Evolutionary conservation across 2,797 vertebrate species (phyloP).

Genomic region (Thunnus albacares): DNA sequence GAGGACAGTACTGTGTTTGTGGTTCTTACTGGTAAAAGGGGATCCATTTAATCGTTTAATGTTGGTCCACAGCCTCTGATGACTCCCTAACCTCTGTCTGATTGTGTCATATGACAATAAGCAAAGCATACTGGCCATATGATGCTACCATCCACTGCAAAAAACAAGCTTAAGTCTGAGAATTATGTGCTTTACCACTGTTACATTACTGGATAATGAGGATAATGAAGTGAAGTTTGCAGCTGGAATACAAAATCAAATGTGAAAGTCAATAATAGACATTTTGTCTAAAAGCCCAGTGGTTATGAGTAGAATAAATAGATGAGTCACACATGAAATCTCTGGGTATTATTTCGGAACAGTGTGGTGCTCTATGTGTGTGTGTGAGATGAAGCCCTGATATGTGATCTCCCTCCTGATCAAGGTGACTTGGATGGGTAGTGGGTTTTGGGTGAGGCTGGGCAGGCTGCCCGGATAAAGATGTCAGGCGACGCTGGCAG

Average conservation of each 20-base stretch:
- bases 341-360: constrained; percentile 4
- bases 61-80: neutral
- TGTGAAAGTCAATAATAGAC: neutral
- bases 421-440: constrained; percentile 55
- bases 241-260: constrained; percentile 5
- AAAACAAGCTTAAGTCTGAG: neutral
- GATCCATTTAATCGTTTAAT: neutral
- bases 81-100: constrained; percentile 18
- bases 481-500: constrained; percentile 62
- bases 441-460: constrained; percentile 39
- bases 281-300: neutral
- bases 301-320: constrained; percentile 12
- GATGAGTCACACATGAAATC: constrained; percentile 23
- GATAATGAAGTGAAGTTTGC: neutral
- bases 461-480: constrained; percentile 56
- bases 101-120: constrained; percentile 29
- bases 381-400: constrained; percentile 22
- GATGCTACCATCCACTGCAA: neutral
- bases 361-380: constrained; percentile 19
- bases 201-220: constrained; percentile 7
- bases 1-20: neutral
- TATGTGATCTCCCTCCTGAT: constrained; percentile 56
- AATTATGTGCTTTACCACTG: constrained; percentile 1
- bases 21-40: neutral
- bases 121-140: neutral